A percentile compares a stretch with the other conserved stretches of the same genome.
Evolutionary conservation across 2,888 invertebrate species (phyloP).

Genomic region (Idaea biselata): DNA sequence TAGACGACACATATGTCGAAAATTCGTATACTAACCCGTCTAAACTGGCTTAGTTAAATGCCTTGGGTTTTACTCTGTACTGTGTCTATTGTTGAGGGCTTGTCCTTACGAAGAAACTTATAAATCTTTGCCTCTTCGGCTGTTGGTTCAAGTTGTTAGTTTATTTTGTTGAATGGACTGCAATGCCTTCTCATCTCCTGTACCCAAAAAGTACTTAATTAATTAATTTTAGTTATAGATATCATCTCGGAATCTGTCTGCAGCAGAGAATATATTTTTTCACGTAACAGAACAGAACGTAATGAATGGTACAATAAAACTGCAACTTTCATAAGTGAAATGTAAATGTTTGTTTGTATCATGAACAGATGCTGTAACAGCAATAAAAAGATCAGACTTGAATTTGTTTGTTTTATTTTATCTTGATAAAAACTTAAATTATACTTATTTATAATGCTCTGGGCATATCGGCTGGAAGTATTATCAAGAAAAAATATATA

Average conservation of each 20-base stretch:
- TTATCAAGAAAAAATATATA: too few relatives aligned
- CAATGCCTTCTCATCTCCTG: slow-evolving; percentile 43
- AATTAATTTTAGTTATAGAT: slow-evolving; percentile 41
- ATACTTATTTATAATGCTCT: too few relatives aligned
- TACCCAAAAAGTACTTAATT: slow-evolving; percentile 60
- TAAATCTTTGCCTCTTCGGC: too few relatives aligned
- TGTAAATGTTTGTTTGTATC: slow-evolving; percentile 75
- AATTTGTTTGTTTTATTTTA: slow-evolving; percentile 41
- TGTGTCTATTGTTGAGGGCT: too few relatives aligned
- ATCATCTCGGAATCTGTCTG: slow-evolving; percentile 34
- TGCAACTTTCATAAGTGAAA: slow-evolving; percentile 68
- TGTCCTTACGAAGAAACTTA: too few relatives aligned
- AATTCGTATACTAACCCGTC: too few relatives aligned
- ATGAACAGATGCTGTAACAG: slow-evolving; percentile 76
- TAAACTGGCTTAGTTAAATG: too few relatives aligned
- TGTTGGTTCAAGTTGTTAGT: slow-evolving; percentile 35
- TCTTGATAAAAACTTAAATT: neutral
- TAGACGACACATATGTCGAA: too few relatives aligned
- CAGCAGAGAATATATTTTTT: slow-evolving; percentile 43
- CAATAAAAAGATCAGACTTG: slow-evolving; percentile 76
- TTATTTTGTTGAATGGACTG: slow-evolving; percentile 51
- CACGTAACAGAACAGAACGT: slow-evolving; percentile 36
- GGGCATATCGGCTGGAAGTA: too few relatives aligned
- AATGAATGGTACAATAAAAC: slow-evolving; percentile 61
- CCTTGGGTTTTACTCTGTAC: too few relatives aligned